Base-by-base conservation (phyloP, 2,888 invertebrate genomes). In the Morpho achilles region DNA sequence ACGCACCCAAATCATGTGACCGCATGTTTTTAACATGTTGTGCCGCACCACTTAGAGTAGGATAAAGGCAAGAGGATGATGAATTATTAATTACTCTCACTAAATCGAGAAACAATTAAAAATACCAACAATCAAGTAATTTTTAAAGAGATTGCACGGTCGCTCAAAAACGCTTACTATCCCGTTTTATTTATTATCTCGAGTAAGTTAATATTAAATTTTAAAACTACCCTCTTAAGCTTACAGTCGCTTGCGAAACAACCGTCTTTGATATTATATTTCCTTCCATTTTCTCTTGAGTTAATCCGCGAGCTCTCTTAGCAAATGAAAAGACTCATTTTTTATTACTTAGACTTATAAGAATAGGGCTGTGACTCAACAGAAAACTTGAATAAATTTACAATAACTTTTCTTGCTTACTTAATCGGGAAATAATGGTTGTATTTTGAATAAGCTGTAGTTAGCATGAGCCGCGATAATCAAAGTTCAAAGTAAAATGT, bases 291-390 rank as follows among this genome's bases (percentile, higher is more conserved):
- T 49, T 22, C 54, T 49, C 39, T 51, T 42, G 22, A 52, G 57
- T 56, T 62, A 60, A 60, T 53, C 46, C 51, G n/a, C 22, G 46
- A 46, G n/a, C 47, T 22, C 42, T 56, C 22, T 45, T 51, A 51
- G 51, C 52, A 50, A 43, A 50, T 56, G 45, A 39, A 50, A 32
- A 41, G 10, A 32, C 49, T 49, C 49, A 32, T 44, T 49, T 55
- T 55, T 55, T 50, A 43, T 48, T 54, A n/a, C 9, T 46, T 10
- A 46, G 32, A 32, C n/a, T 41, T 41, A 43, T n/a, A 43, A 49
- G 23, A 49, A 49, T 49, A 9, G 9, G 7, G 39, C 32, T 23
- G 49, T 6, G 39, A 8, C 39, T 6, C n/a, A 7, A 32, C 32
- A 5, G 32, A 32, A 32, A 32, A 32, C 3, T 32, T 32, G 32